A percentile compares a stretch with the other conserved stretches of the same genome.
Evolutionary conservation across 1,140 invertebrate genomes (phyloP).

Genomic region (Monomorium pharaonis): DNA sequence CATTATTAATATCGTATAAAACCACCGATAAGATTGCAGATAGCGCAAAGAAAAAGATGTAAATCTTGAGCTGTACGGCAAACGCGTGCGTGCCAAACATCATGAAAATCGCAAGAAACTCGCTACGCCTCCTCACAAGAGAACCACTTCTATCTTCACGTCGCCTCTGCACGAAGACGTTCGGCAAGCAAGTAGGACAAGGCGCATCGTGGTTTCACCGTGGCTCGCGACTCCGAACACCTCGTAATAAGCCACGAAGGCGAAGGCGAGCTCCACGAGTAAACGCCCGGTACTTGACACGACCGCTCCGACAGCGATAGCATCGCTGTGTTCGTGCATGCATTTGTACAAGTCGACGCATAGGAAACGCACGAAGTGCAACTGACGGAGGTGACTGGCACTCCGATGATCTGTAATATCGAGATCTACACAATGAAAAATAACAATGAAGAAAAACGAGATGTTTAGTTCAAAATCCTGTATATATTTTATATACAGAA

Average conservation of each 20-base stretch:
- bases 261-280: slow-evolving; percentile 52
- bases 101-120: not conserved
- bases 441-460: not conserved
- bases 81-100: not conserved
- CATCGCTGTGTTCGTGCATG: slow-evolving; percentile 14
- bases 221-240: slow-evolving; percentile 33
- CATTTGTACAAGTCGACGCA: slow-evolving; percentile 11
- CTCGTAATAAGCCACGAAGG: slow-evolving; percentile 66
- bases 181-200: slow-evolving; percentile 71
- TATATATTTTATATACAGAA: not conserved
- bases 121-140: slow-evolving; percentile 1
- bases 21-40: not conserved
- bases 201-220: slow-evolving; percentile 62
- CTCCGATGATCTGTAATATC: not conserved
- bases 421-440: not conserved
- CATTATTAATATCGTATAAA: not conserved
- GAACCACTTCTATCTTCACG: not conserved
- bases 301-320: slow-evolving; percentile 42
- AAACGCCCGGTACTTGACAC: slow-evolving; percentile 65
- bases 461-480: not conserved
- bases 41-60: not conserved
- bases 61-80: not conserved
- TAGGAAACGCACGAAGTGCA: not conserved
- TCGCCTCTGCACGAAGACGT: not conserved
- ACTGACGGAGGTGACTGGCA: not conserved